A percentile compares a stretch with the other conserved stretches of the same genome.
Conservation (phyloP, 2,113 vertebrate genomes). For the Strix uralensis region DNA sequence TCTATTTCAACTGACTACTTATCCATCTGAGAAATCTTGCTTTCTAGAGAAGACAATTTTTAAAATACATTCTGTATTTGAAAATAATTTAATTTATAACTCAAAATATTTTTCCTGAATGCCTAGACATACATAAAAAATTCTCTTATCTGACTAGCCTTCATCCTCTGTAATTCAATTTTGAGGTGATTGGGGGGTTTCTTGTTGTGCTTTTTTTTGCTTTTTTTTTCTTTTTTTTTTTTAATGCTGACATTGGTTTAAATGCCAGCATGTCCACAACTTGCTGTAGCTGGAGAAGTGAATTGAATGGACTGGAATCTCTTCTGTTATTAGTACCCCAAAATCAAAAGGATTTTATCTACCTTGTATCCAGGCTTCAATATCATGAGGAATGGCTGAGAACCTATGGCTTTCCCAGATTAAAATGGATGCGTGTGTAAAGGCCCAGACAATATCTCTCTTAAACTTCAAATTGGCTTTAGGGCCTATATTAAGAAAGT, state of each 20-base stretch:
- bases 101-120: background rate
- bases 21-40: background rate
- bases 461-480: background rate
- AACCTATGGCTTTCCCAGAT: background rate
- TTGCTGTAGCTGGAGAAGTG: background rate
- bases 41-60: background rate
- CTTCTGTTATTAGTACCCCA: background rate
- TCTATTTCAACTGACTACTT: background rate
- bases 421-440: background rate
- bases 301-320: background rate
- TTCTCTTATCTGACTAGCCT: background rate
- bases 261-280: background rate
- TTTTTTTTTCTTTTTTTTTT: background rate
- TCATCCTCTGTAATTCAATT: background rate
- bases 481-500: background rate
- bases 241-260: background rate
- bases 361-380: background rate
- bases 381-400: background rate
- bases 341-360: background rate
- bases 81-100: background rate
- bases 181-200: background rate
- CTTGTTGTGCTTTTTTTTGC: background rate
- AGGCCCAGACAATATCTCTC: background rate
- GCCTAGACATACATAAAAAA: background rate
- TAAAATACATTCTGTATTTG: background rate